Evolutionary conservation across 2,113 vertebrate genomes (phyloP).

Genomic region (Lycaon pictus): DNA sequence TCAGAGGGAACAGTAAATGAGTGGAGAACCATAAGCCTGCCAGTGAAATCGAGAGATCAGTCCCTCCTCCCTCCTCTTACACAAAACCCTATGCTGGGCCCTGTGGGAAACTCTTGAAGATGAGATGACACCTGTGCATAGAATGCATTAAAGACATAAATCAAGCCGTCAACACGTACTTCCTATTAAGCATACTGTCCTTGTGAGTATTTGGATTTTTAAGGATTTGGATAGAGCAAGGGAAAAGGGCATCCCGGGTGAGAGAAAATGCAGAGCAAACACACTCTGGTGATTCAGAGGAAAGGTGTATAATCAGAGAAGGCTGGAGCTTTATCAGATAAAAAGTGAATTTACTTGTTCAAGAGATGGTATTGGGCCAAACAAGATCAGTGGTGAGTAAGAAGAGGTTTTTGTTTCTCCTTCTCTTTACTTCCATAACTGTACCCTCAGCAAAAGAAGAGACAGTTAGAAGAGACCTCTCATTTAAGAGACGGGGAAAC

Average conservation of each 20-base stretch:
- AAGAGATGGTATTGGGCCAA: slow-evolving; percentile 5
- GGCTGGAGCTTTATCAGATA: background rate
- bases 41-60: background rate
- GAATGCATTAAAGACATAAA: background rate
- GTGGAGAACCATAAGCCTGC: background rate
- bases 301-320: slow-evolving; percentile 58
- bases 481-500: slow-evolving; percentile 42
- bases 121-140: background rate
- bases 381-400: background rate
- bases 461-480: background rate
- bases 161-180: background rate
- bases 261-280: slow-evolving; percentile 31
- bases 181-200: background rate
- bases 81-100: background rate
- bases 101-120: background rate
- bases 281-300: background rate
- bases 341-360: slow-evolving; percentile 45
- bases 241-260: background rate
- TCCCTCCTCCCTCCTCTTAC: background rate
- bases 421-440: background rate
- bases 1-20: background rate
- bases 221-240: slow-evolving; percentile 26
- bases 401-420: background rate
- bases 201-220: slow-evolving; percentile 26
- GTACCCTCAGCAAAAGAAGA: background rate